These are phyloP conservation scores for Poeciliopsis retropinna DNA, from an alignment of 2,113 vertebrate species.

Conservation along the genomic window DNA sequence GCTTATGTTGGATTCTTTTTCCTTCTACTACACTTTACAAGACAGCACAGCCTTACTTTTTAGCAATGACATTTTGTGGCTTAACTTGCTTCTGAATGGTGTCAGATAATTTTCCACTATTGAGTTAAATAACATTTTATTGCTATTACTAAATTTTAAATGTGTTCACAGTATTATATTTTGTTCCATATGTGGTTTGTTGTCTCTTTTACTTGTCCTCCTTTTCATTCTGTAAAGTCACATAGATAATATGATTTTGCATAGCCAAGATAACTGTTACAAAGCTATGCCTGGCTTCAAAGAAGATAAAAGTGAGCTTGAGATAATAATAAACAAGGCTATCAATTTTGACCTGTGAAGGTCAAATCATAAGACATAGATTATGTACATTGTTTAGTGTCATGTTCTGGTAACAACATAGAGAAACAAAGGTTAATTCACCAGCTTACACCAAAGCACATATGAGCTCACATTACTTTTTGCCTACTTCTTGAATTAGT, in stretches of 20 bases:
- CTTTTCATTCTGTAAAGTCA: conserved; percentile 45
- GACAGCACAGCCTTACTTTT: too few relatives aligned
- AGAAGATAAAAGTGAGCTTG: conserved; percentile 43
- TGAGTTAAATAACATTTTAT: too few relatives aligned
- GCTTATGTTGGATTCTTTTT: too few relatives aligned
- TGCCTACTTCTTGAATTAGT: neutral
- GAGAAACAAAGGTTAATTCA: conserved; percentile 25
- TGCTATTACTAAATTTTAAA: neutral
- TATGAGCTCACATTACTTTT: conserved; percentile 11
- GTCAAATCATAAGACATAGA: conserved; percentile 46
- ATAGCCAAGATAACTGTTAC: conserved; percentile 56
- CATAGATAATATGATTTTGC: conserved; percentile 53
- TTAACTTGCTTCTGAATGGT: too few relatives aligned
- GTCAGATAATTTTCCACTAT: too few relatives aligned
- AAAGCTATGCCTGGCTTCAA: conserved; percentile 25
- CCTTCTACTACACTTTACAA: too few relatives aligned
- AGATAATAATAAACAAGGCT: conserved; percentile 37
- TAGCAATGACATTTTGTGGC: too few relatives aligned
- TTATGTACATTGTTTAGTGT: conserved; percentile 31
- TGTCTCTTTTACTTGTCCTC: conserved; percentile 27
- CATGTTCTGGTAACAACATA: conserved; percentile 29
- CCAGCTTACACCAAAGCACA: conserved; percentile 5
- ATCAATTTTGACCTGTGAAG: conserved; percentile 57
- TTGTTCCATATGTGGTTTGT: neutral
- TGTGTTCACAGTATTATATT: neutral